Base-by-base conservation (phyloP, 2,113 vertebrate genomes). In the Cinclus cinclus region DNA sequence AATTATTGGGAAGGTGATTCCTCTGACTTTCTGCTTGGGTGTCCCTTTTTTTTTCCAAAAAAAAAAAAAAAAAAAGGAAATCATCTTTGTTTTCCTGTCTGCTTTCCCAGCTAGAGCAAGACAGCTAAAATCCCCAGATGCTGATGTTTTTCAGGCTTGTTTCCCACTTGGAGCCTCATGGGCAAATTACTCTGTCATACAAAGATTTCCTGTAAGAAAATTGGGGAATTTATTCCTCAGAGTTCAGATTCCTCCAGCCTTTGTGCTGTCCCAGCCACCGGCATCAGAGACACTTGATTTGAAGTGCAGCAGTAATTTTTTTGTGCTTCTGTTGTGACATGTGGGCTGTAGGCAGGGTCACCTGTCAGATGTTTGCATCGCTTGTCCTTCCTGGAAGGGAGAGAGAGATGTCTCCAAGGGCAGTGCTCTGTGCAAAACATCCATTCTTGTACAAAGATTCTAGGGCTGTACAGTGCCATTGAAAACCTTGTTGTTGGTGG, bases 111-210 rank as follows among this genome's bases (percentile, higher is more conserved):
- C 90, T 37, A 52, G 71, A 83, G 33, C 39, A 86, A 88, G 82
- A 60, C 75, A 90, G 71, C 88, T 96, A 78, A 88, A 96, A 86
- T 83, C 88, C 84, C 76, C 75, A 96, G 93, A 91, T 83, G 68
- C 82, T 81, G 90, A 85, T 46, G 39, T 83, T 94, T 96, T 96
- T 97, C 76, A 93, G 90, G 63, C 56, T 94, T 64, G 15, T 67
- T 96, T 93, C 79, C 85, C 88, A 77, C 82, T 81, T 93, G 87
- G 79, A 92, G 10, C 68, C 85, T 90, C 63, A 33, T 83, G 75
- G 83, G 82, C 68, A 94, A 83, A 90, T 86, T 86, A 91, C 71
- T 42, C 71, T 90, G 76, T 88, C 92, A 94, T 59, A 88, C 58
- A 78, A 73, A 93, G 63, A 65, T 55, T 88, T 95, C 91, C 59